These are phyloP conservation scores for Pheucticus melanocephalus DNA, from an alignment of 2,113 vertebrate species.

Conservation along the genomic window DNA sequence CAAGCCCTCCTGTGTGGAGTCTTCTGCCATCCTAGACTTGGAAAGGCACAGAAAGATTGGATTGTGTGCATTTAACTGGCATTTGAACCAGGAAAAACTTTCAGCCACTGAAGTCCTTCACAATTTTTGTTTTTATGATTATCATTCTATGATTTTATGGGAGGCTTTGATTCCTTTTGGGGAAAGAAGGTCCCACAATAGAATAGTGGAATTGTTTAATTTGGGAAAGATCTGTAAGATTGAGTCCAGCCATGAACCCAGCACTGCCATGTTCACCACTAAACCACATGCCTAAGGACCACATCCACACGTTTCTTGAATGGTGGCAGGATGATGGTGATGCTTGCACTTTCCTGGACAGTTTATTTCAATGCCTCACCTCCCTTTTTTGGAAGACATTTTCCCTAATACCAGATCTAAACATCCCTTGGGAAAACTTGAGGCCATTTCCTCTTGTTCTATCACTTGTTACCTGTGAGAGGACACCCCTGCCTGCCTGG, in stretches of 20 bases:
- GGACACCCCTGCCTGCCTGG: fast-evolving
- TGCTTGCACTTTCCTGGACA: background rate
- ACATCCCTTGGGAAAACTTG: background rate
- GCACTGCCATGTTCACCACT: background rate
- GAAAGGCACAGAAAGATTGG: background rate
- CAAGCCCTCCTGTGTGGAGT: fast-evolving
- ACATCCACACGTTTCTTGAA: background rate
- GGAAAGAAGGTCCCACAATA: background rate
- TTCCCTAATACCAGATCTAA: background rate
- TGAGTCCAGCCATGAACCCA: background rate
- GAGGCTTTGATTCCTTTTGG: background rate
- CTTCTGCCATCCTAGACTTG: background rate
- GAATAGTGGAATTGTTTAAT: background rate
- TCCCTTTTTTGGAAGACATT: background rate
- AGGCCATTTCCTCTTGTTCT: background rate
- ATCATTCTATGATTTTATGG: background rate
- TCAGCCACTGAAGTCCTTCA: background rate
- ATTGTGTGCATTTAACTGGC: fast-evolving
- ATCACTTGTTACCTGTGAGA: background rate
- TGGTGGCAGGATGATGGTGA: background rate
- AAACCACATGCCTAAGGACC: background rate
- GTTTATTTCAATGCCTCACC: background rate
- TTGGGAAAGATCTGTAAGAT: background rate
- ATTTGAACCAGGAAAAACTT: background rate
- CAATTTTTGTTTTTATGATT: background rate